These are phyloP conservation scores for Phyllotreta striolata DNA, from an alignment of 2,888 invertebrate genomes.

Conservation along the genomic window DNA sequence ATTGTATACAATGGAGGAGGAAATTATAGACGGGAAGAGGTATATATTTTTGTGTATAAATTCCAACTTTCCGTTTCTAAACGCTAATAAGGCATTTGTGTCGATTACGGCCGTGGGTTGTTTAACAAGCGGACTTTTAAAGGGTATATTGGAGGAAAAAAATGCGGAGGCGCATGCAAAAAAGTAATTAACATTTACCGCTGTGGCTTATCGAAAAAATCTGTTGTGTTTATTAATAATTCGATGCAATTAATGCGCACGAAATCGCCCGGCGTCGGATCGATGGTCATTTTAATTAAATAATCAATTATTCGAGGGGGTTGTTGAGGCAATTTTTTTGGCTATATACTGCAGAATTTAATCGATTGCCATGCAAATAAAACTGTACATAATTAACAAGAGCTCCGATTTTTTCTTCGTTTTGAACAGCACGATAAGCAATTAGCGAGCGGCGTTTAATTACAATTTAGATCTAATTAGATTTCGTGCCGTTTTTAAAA, in stretches of 20 bases:
- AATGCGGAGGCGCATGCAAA: conserved; percentile 58
- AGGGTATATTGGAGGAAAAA: conserved; percentile 49
- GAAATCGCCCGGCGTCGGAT: conserved; percentile 54
- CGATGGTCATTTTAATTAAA: conserved; percentile 59
- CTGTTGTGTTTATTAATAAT: conserved; percentile 64
- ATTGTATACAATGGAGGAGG: too few species aligned
- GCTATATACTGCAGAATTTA: too few species aligned
- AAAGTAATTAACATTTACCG: conserved; percentile 63
- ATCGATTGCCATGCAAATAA: too few species aligned
- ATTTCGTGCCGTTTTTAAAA: neutral
- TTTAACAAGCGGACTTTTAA: conserved; percentile 57
- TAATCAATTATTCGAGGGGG: conserved; percentile 60
- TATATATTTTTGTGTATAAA: conserved; percentile 17
- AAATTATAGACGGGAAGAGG: neutral
- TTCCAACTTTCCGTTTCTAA: conserved; percentile 13
- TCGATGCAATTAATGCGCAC: conserved; percentile 61
- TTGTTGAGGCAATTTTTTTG: too few species aligned
- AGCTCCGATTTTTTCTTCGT: neutral
- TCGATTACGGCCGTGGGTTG: conserved; percentile 50
- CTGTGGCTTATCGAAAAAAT: conserved; percentile 62
- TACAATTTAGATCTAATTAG: neutral
- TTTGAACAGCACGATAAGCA: conserved; percentile 5
- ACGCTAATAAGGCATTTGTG: conserved; percentile 43
- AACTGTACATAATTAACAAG: too few species aligned
- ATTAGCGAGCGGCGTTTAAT: conserved; percentile 9